phyloP scores from a whole-genome alignment of 2,113 vertebrate genomes.

The Herpailurus yagouaroundi region DNA sequence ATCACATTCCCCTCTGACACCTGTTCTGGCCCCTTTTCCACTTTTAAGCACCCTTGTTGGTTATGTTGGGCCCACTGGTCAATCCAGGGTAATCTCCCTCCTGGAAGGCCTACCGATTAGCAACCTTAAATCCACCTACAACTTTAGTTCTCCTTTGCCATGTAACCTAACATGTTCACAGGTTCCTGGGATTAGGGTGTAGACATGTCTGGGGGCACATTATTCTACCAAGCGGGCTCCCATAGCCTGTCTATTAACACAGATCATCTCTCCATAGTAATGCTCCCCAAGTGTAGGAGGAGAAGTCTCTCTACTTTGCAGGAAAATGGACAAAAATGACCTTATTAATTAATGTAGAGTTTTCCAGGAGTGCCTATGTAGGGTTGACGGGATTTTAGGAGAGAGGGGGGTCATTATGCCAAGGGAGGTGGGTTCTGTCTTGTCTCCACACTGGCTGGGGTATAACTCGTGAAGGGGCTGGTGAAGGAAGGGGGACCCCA shows the following conservation, averaged over 20 bases:
- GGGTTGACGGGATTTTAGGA: not conserved
- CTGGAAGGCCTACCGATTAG: not conserved
- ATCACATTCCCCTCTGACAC: too few species aligned
- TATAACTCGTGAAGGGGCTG: not conserved
- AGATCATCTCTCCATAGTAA: not conserved
- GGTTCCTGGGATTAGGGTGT: not conserved
- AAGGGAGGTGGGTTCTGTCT: not conserved
- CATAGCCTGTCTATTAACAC: not conserved
- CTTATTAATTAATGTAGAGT: not conserved
- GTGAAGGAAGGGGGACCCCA: not conserved
- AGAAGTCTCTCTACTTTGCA: not conserved
- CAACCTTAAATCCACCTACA: not conserved
- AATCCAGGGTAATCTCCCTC: not conserved
- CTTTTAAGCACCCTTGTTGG: not conserved
- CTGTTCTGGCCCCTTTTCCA: not conserved
- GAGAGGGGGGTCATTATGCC: accelerated
- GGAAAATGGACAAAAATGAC: too few species aligned
- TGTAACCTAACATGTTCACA: not conserved
- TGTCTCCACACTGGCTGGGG: accelerated
- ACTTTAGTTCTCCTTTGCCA: not conserved
- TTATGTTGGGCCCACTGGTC: not conserved
- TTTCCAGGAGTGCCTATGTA: not conserved
- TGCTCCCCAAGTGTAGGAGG: not conserved
- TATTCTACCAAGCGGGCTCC: not conserved
- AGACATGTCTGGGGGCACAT: not conserved